phyloP scores from a whole-genome alignment of 2,888 invertebrate genomes.

The Eupithecia subfuscata region DNA sequence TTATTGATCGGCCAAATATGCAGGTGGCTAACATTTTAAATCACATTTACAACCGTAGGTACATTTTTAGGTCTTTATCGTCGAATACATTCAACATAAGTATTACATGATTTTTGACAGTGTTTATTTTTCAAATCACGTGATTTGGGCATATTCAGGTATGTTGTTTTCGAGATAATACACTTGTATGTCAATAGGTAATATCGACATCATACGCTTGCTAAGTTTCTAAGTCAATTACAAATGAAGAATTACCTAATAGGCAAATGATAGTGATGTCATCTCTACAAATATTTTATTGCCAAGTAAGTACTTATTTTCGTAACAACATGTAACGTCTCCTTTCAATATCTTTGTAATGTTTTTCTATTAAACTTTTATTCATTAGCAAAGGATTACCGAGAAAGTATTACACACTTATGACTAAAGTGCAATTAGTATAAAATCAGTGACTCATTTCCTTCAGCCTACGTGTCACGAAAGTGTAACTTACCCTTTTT shows the following conservation, averaged over 20 bases:
- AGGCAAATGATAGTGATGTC: constrained; percentile 52
- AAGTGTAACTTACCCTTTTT: not conserved
- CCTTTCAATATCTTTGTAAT: constrained; percentile 35
- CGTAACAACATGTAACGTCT: constrained; percentile 44
- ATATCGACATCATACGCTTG: constrained; percentile 37
- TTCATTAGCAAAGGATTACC: constrained; percentile 23
- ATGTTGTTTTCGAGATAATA: not conserved
- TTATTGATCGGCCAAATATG: constrained; percentile 67
- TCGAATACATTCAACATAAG: not conserved
- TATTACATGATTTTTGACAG: not conserved
- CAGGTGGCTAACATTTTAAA: constrained; percentile 45
- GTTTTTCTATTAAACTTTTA: constrained; percentile 17
- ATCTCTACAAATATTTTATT: constrained; percentile 51
- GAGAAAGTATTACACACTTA: constrained; percentile 39
- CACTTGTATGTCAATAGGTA: not conserved
- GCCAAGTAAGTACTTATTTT: constrained; percentile 41
- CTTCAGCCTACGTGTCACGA: constrained; percentile 28
- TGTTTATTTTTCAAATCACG: not conserved
- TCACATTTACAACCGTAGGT: constrained; percentile 33
- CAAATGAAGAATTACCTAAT: constrained; percentile 49
- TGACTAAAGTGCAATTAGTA: constrained; percentile 25
- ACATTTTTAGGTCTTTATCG: constrained; percentile 10
- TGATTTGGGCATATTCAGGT: not conserved
- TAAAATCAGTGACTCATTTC: constrained; percentile 54
- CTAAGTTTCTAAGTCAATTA: constrained; percentile 45